Base-by-base conservation (phyloP, 2,888 invertebrate genomes). In the Eretmocerus hayati region DNA sequence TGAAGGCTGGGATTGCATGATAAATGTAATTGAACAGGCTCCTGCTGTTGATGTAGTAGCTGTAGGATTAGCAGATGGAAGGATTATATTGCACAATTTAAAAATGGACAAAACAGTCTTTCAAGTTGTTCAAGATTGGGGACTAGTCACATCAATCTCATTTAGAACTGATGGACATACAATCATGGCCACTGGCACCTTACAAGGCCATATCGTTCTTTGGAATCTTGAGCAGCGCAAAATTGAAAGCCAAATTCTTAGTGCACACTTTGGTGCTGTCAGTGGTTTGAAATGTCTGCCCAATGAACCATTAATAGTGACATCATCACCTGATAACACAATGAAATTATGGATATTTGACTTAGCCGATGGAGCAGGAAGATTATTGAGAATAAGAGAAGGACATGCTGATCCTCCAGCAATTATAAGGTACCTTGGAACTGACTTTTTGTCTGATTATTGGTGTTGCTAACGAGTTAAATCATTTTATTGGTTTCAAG, bases 41-140 rank as follows among this genome's bases (percentile, higher is more conserved):
- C 94, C 97, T 1, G 97, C 95, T 0, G 62, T 92, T 8, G 92
- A 99, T 75, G 89, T 97, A 0, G 82, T 89, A 1, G 97, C 90
- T 1, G 76, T 97, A 43, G 97, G 93, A 4, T 75, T 95, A 52
- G 79, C 76, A 0, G 83, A 83, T 73, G 94, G 95, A 1, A 81
- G 79, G 62, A 88, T 97, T 22, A 75, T 88, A 37, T 67, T 99
- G 19, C 86, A 95, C 55, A 95, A 99, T 75, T 71, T 99, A 15
- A 86, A 87, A 63, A 85, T 75, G 62, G 90, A 97, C 66, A 81
- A 88, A 63, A 82, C 81, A 1, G 62, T 97, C 1, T 82, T 93
- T 76, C 83, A 87, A 55, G 89, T 95, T 66, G 74, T 78, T 5
- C 96, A 97, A 73, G 94, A 95, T 58, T 92, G 92, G 88, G 96